Evolutionary conservation across 2,888 invertebrate genomes (phyloP).

Genomic region (Rotaria magnacalcarata): DNA sequence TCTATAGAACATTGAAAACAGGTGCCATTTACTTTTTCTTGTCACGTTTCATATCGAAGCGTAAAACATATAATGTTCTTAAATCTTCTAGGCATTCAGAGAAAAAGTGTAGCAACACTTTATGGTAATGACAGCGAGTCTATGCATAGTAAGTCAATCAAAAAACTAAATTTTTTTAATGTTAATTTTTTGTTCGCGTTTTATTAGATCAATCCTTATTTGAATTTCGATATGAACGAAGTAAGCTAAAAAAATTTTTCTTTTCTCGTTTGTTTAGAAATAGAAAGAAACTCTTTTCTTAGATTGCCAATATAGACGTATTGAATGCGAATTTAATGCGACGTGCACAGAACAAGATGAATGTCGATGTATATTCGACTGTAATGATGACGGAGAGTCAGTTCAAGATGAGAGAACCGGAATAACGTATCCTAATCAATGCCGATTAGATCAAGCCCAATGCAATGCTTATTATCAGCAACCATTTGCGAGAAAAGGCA

Average conservation of each 20-base stretch:
- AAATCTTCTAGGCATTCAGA: not conserved
- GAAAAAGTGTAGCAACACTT: not conserved
- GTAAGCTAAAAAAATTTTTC: not conserved
- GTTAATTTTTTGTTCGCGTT: not conserved
- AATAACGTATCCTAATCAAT: constrained; percentile 24
- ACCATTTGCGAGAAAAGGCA: not conserved
- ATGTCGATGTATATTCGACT: constrained; percentile 2
- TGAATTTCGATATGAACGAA: not conserved
- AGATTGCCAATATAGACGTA: not conserved
- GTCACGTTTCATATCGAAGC: not conserved
- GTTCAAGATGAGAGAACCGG: not conserved
- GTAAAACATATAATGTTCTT: not conserved
- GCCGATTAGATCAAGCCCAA: not conserved
- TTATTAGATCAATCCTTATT: not conserved
- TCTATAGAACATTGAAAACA: constrained; percentile 3
- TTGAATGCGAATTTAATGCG: not conserved
- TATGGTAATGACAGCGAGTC: not conserved
- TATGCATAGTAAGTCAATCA: not conserved
- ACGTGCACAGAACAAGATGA: constrained; percentile 11
- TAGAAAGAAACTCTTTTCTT: no score
- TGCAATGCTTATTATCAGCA: not conserved
- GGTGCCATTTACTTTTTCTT: not conserved
- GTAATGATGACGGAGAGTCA: not conserved
- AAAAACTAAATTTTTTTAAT: not conserved
- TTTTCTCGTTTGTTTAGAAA: no score